These are phyloP conservation scores for Aspidiotus destructor DNA, from an alignment of 2,888 invertebrate genomes.

Conservation along the genomic window DNA sequence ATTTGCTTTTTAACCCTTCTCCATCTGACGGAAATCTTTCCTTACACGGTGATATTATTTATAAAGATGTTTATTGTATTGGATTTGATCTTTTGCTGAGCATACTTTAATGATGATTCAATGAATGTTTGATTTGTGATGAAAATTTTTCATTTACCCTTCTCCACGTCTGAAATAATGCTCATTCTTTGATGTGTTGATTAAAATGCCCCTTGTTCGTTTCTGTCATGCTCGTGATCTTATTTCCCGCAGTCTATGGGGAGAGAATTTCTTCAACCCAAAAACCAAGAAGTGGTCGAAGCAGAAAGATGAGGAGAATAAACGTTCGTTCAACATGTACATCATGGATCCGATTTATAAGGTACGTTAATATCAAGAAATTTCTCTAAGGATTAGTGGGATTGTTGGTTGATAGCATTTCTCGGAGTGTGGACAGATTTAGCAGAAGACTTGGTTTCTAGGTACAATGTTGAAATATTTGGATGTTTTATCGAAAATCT, in stretches of 20 bases:
- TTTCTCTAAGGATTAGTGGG: no score
- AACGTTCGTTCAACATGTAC: conserved; percentile 98
- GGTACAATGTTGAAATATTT: conserved; percentile 7
- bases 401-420: neutral
- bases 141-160: conserved; percentile 25
- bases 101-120: conserved; percentile 21
- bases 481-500: neutral
- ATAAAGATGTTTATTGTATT: neutral
- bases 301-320: conserved; percentile 79
- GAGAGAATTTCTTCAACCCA: conserved; percentile 97
- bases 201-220: neutral
- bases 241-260: conserved; percentile 61
- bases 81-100: no score
- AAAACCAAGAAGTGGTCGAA: conserved; percentile 98
- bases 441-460: neutral
- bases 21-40: conserved; percentile 22
- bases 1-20: conserved; percentile 29
- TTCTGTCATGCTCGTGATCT: no score
- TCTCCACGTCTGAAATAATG: conserved; percentile 35
- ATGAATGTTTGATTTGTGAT: conserved; percentile 10
- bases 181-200: neutral
- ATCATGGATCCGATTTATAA: conserved; percentile 98
- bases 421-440: neutral
- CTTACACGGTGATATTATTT: neutral
- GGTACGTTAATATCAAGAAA: conserved; percentile 47